A percentile compares a stretch with the other conserved stretches of the same genome.
phyloP scores from a whole-genome alignment of 1,140 invertebrate species.

The Drosophila ogumai region DNA sequence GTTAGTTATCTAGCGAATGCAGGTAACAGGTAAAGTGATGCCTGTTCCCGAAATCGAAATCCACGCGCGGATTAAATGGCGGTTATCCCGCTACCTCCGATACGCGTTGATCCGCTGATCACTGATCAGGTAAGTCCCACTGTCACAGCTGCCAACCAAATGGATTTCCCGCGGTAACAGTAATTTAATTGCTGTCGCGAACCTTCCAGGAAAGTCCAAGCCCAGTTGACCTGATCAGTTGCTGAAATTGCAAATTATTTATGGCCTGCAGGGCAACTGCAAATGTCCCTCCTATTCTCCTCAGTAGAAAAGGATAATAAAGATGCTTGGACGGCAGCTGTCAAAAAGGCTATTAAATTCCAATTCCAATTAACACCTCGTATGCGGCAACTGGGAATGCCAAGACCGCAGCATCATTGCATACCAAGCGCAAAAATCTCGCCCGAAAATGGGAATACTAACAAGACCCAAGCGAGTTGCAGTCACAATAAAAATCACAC shows the following conservation, averaged over 20 bases:
- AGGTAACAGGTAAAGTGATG: conserved; percentile 3
- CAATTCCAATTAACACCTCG: conserved; percentile 13
- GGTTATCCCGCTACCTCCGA: neutral
- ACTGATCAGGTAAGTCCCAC: conserved; percentile 35
- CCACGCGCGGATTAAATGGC: conserved; percentile 23
- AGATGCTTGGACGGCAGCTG: conserved; percentile 1
- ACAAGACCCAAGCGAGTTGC: conserved; percentile 64
- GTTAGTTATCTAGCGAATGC: neutral
- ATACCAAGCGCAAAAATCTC: conserved; percentile 10
- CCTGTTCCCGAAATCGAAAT: neutral
- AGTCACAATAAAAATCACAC: conserved; percentile 69
- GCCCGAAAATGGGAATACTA: conserved; percentile 42
- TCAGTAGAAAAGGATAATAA: neutral
- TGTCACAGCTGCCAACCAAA: conserved; percentile 13
- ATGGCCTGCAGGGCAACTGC: neutral
- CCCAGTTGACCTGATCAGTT: conserved; percentile 34
- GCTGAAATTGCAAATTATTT: conserved; percentile 32
- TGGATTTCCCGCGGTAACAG: conserved; percentile 45
- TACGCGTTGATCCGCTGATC: conserved; percentile 40
- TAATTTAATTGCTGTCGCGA: conserved; percentile 45
- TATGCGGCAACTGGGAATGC: neutral
- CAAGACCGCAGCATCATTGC: neutral
- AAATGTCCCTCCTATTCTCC: neutral
- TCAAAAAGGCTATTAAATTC: conserved; percentile 14
- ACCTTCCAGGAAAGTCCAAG: conserved; percentile 41